Conservation (phyloP, 2,888 invertebrate species). For the Agrotis puta region DNA sequence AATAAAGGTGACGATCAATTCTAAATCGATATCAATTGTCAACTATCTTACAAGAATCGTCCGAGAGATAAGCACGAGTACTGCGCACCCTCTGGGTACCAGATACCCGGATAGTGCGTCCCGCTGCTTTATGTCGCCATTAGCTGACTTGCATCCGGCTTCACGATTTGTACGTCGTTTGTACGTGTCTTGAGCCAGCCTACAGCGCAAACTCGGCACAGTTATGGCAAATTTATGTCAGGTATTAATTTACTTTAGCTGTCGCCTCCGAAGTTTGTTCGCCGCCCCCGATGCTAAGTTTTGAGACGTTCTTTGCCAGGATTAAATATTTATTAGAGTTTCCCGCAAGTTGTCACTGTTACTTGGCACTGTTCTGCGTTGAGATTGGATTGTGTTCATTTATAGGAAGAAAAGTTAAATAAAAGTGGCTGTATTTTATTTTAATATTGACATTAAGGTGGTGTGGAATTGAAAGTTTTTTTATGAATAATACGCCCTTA, state of each 20-base stretch:
- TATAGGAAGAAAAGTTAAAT: constrained; percentile 57
- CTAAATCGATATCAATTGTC: constrained; percentile 72
- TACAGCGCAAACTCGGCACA: constrained; percentile 82
- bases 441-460: constrained; percentile 30
- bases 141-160: constrained; percentile 82
- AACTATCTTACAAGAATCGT: constrained; percentile 67
- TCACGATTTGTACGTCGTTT: constrained; percentile 85
- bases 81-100: constrained; percentile 70
- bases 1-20: constrained; percentile 36
- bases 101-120: constrained; percentile 76
- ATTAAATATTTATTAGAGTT: constrained; percentile 87
- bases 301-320: constrained; percentile 79
- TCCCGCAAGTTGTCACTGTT: constrained; percentile 67
- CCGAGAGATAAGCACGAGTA: constrained; percentile 84
- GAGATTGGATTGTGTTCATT: constrained; percentile 54
- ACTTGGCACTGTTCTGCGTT: constrained; percentile 50
- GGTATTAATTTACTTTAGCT: constrained; percentile 90
- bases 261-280: constrained; percentile 82
- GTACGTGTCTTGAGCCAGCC: constrained; percentile 82
- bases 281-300: constrained; percentile 76
- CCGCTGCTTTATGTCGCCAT: constrained; percentile 85
- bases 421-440: constrained; percentile 62
- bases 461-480: constrained; percentile 1
- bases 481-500: neutral
- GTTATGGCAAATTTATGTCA: constrained; percentile 91